phyloP scores from a whole-genome alignment of 1,140 invertebrate species.

The Chrysomallon squamiferum region DNA sequence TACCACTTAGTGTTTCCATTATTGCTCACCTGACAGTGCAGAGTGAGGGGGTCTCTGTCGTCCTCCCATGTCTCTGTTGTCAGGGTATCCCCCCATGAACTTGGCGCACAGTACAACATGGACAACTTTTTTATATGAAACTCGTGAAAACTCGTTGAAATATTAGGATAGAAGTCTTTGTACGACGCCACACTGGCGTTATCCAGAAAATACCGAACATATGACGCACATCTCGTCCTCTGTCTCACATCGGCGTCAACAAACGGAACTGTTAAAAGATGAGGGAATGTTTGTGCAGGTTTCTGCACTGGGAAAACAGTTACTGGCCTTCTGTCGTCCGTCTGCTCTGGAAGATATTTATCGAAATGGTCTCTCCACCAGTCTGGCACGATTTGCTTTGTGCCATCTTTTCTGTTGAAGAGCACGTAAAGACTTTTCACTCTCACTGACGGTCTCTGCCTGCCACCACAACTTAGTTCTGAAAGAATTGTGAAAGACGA shows the following conservation, averaged over 20 bases:
- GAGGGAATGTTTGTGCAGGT: constrained; percentile 16
- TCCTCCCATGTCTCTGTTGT: constrained; percentile 41
- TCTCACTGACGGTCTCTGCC: constrained; percentile 31
- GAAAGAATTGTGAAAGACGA: constrained; percentile 33
- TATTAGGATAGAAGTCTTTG: constrained; percentile 26
- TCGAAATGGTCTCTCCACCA: constrained; percentile 40
- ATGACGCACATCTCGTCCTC: constrained; percentile 43
- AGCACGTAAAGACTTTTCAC: constrained; percentile 35
- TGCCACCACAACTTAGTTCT: constrained; percentile 37
- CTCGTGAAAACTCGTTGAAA: constrained; percentile 37
- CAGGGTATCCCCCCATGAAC: constrained; percentile 39
- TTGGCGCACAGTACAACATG: constrained; percentile 37
- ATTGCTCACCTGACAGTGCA: constrained; percentile 36
- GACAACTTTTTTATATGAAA: constrained; percentile 37
- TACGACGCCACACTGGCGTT: constrained; percentile 43
- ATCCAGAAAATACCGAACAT: constrained; percentile 39
- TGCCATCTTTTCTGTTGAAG: constrained; percentile 15
- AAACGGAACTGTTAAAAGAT: constrained; percentile 34
- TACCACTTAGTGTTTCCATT: constrained; percentile 27
- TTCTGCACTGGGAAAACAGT: constrained; percentile 15
- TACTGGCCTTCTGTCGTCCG: constrained; percentile 4
- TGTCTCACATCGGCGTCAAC: constrained; percentile 34
- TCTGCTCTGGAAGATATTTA: not conserved
- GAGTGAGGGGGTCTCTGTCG: constrained; percentile 16
- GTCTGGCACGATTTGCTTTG: constrained; percentile 25